Evolutionary conservation across 2,888 invertebrate genomes (phyloP).

Genomic region (Scrobipalpa costella): DNA sequence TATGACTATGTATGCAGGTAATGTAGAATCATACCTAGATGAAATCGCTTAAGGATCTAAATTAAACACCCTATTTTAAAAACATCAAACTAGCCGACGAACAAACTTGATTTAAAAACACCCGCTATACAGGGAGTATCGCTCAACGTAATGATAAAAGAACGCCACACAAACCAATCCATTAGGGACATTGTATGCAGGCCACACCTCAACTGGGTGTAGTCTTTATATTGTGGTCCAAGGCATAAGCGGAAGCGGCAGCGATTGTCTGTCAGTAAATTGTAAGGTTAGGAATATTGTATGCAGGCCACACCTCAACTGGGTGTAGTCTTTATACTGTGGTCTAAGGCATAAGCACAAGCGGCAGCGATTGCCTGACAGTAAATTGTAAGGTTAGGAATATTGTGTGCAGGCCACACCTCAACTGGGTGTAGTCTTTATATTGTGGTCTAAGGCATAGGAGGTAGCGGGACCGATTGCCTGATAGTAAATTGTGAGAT

Average conservation of each 20-base stretch:
- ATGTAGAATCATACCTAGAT: no score
- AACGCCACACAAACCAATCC: constrained; percentile 58
- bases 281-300: constrained; percentile 68
- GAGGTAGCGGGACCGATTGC: constrained; percentile 18
- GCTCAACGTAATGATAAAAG: constrained; percentile 27
- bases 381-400: no score
- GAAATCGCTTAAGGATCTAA: no score
- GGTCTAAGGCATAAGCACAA: constrained; percentile 33
- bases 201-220: constrained; percentile 45
- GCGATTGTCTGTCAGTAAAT: neutral
- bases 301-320: constrained; percentile 50
- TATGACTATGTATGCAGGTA: no score
- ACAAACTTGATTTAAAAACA: neutral
- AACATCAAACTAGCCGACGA: neutral
- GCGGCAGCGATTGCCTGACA: neutral
- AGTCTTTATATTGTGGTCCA: constrained; percentile 37
- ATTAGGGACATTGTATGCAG: constrained; percentile 69
- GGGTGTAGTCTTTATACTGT: constrained; percentile 43
- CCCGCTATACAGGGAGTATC: constrained; percentile 10
- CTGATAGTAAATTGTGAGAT: no score
- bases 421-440: constrained; percentile 46
- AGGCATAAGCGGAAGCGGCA: constrained; percentile 28
- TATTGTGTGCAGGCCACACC: constrained; percentile 32
- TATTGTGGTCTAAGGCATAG: constrained; percentile 32
- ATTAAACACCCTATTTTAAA: neutral